Percentiles rank a stretch among this genome's conserved stretches.
These are phyloP conservation scores for Plebejus melissa DNA, from an alignment of 2,888 invertebrate genomes.

Conservation along the genomic window DNA sequence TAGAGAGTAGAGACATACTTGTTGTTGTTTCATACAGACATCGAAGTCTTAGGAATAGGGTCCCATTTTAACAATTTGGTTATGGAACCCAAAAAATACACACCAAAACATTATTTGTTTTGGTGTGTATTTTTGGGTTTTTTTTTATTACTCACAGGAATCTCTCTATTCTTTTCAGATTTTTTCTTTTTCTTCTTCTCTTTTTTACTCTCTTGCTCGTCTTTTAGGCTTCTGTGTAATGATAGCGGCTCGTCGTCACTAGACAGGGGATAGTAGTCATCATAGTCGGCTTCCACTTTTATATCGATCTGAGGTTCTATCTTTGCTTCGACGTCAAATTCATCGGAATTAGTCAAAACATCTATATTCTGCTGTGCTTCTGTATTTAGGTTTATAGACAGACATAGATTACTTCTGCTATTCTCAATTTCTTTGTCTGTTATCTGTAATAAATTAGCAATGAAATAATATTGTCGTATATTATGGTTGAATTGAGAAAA, in stretches of 20 bases:
- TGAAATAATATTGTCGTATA: not conserved
- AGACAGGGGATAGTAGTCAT: constrained; percentile 40
- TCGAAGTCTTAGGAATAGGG: too few species aligned
- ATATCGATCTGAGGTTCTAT: constrained; percentile 31
- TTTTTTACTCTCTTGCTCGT: constrained; percentile 44
- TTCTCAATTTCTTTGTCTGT: constrained; percentile 45
- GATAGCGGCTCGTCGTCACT: constrained; percentile 61
- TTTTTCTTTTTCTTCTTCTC: constrained; percentile 43
- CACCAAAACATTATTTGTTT: too few species aligned
- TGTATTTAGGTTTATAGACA: constrained; percentile 31
- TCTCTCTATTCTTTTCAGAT: constrained; percentile 38
- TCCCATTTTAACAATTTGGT: too few species aligned
- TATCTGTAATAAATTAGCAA: constrained; percentile 43
- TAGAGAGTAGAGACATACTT: too few species aligned
- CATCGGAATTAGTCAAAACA: not conserved
- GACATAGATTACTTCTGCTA: constrained; percentile 40
- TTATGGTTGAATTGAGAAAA: too few species aligned
- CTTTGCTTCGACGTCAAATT: not conserved
- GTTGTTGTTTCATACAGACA: too few species aligned
- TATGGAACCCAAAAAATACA: too few species aligned
- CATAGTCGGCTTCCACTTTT: constrained; percentile 41
- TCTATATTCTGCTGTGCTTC: constrained; percentile 15
- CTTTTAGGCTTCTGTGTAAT: constrained; percentile 43
- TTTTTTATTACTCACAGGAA: not conserved
- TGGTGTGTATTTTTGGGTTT: too few species aligned